Percentiles rank a stretch among this genome's conserved stretches.
Evolutionary conservation across 2,888 invertebrate genomes (phyloP).

Genomic region (Leptopilina drosophilae): DNA sequence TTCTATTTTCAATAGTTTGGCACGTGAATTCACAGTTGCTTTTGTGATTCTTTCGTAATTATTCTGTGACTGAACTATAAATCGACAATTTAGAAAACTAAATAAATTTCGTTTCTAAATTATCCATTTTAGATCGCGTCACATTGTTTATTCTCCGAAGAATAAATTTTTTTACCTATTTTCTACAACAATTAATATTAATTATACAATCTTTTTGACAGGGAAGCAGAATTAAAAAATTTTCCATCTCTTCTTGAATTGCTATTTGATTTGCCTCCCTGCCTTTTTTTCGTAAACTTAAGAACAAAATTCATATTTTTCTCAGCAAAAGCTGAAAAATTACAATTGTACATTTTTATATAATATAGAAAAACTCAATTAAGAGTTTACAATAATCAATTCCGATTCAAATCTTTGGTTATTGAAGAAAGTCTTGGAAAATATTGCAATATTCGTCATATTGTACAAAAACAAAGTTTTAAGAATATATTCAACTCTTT

Average conservation of each 20-base stretch:
- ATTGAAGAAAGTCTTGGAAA: slow-evolving; percentile 17
- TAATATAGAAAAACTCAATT: background rate
- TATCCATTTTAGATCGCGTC: no score
- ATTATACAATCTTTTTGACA: background rate
- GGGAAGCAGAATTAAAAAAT: no score
- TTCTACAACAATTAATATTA: slow-evolving; percentile 6
- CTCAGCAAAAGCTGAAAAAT: background rate
- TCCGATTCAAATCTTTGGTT: background rate
- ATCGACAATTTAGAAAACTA: no score
- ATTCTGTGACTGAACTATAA: background rate
- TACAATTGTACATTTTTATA: slow-evolving; percentile 2
- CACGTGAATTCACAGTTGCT: slow-evolving; percentile 74
- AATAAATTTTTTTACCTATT: background rate
- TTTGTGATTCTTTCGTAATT: slow-evolving; percentile 46
- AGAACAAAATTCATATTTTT: no score
- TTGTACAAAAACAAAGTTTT: background rate
- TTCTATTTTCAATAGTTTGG: slow-evolving; percentile 68
- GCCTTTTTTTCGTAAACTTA: background rate
- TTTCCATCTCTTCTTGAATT: no score
- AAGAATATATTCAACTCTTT: background rate
- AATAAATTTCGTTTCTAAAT: no score
- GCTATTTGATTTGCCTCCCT: background rate
- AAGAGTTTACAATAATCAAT: background rate
- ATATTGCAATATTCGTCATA: background rate
- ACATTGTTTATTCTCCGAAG: background rate